These are phyloP conservation scores for Drosophila arawakana DNA, from an alignment of 1,140 invertebrate genomes.

Conservation along the genomic window DNA sequence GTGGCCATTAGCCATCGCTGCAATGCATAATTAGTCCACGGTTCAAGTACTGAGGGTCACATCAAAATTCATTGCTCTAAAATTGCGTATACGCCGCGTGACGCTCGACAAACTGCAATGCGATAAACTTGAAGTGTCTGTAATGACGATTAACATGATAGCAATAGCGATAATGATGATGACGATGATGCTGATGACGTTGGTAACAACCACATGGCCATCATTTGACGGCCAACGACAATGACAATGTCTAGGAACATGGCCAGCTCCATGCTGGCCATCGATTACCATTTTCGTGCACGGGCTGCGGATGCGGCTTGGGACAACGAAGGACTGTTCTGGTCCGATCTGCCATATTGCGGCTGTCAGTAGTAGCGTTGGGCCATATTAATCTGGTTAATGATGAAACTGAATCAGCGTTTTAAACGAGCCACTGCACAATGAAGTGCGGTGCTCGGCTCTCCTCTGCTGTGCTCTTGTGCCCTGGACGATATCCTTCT, in stretches of 20 bases:
- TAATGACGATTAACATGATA: conserved; percentile 44
- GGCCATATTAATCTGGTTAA: conserved; percentile 84
- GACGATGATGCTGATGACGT: conserved; percentile 21
- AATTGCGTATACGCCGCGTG: conserved; percentile 72
- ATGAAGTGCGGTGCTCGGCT: conserved; percentile 46
- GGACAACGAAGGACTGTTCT: not conserved
- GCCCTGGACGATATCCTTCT: not conserved
- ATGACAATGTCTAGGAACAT: conserved; percentile 43
- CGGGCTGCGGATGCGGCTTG: conserved; percentile 33
- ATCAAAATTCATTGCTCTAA: conserved; percentile 76
- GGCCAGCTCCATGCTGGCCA: conserved; percentile 36
- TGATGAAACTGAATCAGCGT: conserved; percentile 84
- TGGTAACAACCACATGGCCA: conserved; percentile 64
- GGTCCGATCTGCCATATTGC: conserved; percentile 50
- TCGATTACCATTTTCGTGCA: conserved; percentile 58
- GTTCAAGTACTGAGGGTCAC: conserved; percentile 8
- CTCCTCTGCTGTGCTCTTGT: conserved; percentile 29
- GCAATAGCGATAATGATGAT: conserved; percentile 3
- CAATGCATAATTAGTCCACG: conserved; percentile 41
- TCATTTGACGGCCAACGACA: conserved; percentile 30
- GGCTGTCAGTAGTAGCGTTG: conserved; percentile 50
- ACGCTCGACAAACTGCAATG: conserved; percentile 60
- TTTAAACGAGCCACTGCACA: conserved; percentile 82
- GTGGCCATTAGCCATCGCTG: conserved; percentile 56
- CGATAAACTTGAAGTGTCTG: conserved; percentile 77